A percentile compares a stretch with the other conserved stretches of the same genome.
phyloP scores from a whole-genome alignment of 2,888 invertebrate species.

The Brachyptera risi region DNA sequence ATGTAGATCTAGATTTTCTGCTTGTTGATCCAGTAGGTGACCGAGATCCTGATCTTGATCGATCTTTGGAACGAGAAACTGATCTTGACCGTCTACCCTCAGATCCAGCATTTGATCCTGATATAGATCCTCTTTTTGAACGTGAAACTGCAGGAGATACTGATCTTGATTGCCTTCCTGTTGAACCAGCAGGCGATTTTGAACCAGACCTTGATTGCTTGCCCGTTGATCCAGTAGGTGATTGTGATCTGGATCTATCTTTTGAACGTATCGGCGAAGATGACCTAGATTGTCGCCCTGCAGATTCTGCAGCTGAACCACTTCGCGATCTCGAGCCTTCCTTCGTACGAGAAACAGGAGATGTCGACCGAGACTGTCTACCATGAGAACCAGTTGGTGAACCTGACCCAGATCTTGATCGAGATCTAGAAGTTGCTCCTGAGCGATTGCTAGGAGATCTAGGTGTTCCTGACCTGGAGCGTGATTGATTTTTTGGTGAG shows the following conservation, averaged over 20 bases:
- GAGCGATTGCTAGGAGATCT: constrained; percentile 24
- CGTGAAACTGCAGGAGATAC: constrained; percentile 33
- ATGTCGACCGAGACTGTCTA: neutral
- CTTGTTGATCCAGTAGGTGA: constrained; percentile 18
- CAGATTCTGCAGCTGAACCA: constrained; percentile 30
- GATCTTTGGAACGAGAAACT: constrained; percentile 29
- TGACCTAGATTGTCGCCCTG: too few relatives aligned
- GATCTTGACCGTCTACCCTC: neutral
- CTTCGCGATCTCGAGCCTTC: constrained; percentile 35
- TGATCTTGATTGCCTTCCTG: too few relatives aligned
- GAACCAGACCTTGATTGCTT: too few relatives aligned
- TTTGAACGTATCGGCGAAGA: too few relatives aligned
- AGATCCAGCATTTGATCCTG: constrained; percentile 37
- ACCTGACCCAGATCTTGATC: constrained; percentile 41
- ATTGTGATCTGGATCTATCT: too few relatives aligned
- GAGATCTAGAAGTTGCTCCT: constrained; percentile 28
- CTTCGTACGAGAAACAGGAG: constrained; percentile 32
- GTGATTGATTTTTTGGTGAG: neutral
- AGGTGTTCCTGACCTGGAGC: constrained; percentile 33
- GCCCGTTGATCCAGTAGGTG: too few relatives aligned
- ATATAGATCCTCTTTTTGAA: constrained; percentile 39
- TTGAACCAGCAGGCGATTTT: too few relatives aligned
- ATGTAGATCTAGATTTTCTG: constrained; percentile 6
- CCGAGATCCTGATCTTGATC: constrained; percentile 38
- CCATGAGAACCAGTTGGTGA: constrained; percentile 34